Evolutionary conservation across 2,113 vertebrate genomes (phyloP), one percentile per base, ranked within the genome.

Genomic region (Bubo blakistoni): DNA sequence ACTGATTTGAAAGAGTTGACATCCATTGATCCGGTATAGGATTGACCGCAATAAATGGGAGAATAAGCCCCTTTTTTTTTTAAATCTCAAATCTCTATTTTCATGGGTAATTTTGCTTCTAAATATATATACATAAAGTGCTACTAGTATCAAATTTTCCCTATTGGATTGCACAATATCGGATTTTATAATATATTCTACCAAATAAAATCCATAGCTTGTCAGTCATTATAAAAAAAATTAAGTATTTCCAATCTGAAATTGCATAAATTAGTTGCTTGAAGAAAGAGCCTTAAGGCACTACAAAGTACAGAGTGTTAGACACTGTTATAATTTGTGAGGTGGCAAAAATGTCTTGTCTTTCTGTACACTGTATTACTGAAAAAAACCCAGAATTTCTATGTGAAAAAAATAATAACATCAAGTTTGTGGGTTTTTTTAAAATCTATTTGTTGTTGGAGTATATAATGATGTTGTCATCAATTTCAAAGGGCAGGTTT

Each of bases 261-360:
- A 24, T 83, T 95, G 82, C 88, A 96, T 95, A 94, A 96, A 95
- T 97, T 91, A 93, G 62, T 86, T 96, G 30, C 80, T 92, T 83
- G 77, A 95, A 95, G 81, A 88, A 89, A 94, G 67, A 95, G 42
- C 89, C 95, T 78, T 94, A 65, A 95, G 96, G 96, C 94, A 86
- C 82, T 95, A 84, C 81, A 90, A 87, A 90, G 46, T 84, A 70
- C 62, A 88, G 54, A 88, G 30, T 67, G 57, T 66, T 93, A 93
- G 57, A 82, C 49, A 67, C 44, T 71, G 47, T 83, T 90, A 72
- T 82, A 86, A 86, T 78, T 88, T 18, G 1, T 86, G 66, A 95
- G 42, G n/a, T 55, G 12, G 44, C 26, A 92, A 96, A 95, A 88
- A 21, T 92, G 16, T 84, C 65, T 81, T 87, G 16, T 77, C n/a